phyloP scores from a whole-genome alignment of 2,888 invertebrate genomes.

The Amiota communis region DNA sequence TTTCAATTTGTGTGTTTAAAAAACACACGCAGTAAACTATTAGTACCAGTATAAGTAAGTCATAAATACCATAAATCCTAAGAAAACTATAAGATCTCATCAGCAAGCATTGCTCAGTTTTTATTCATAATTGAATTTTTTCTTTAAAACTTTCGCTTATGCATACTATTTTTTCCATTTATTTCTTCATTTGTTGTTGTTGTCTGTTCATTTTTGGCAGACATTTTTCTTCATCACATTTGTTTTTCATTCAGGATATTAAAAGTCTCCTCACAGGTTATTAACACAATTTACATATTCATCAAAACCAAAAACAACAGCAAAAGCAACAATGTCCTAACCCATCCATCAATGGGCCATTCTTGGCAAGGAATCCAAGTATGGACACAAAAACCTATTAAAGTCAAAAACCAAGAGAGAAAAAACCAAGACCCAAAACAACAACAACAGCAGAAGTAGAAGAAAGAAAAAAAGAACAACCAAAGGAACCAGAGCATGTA shows the following conservation, averaged over 20 bases:
- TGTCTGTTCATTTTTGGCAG: not conserved
- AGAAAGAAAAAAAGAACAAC: not conserved
- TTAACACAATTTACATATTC: conserved; percentile 15
- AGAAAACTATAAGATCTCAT: no score
- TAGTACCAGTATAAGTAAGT: no score
- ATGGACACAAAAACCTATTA: conserved; percentile 9
- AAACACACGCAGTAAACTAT: no score
- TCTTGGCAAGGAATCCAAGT: not conserved
- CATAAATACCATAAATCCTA: no score
- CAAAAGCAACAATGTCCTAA: no score
- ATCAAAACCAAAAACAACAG: not conserved
- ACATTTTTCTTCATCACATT: not conserved
- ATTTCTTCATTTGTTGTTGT: no score
- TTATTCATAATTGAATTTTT: no score
- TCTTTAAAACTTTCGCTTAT: no score
- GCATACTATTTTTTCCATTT: no score
- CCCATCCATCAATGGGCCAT: conserved; percentile 4
- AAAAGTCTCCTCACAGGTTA: not conserved
- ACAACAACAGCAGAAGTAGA: not conserved
- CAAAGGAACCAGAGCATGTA: not conserved
- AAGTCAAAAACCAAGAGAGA: not conserved
- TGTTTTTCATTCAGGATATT: conserved; percentile 10
- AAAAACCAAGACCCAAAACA: not conserved
- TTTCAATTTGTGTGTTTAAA: no score
- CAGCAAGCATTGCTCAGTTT: no score